Evolutionary conservation across 2,797 vertebrate genomes (phyloP), one percentile per base, ranked within the genome.

Genomic region (Hydrophis major): DNA sequence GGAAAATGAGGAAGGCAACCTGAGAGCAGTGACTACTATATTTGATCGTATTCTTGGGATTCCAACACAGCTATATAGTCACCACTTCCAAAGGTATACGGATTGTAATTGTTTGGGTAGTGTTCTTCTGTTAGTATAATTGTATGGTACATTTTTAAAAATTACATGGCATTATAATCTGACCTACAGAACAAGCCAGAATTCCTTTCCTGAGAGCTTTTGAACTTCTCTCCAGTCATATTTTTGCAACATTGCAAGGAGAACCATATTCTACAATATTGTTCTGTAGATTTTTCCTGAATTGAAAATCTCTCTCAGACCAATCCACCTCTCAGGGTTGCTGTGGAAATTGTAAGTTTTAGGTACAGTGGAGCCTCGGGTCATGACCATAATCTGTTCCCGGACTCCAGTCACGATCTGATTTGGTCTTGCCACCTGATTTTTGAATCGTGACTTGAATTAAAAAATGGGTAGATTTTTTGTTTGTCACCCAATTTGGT

Each of bases 11-110:
- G 98, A 98, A 93, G 98, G 97, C 89, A 99, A 99, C 94, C 96
- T 99, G 69, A 98, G 98, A 94, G 98, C 99, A 22, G 99, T 99
- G 92, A 99, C 99, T 0, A 98, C 98, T 92, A 96, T 99, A 94
- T 99, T 99, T 89, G 99, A 99, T 94, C 99, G 99, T 18, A 98
- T 99, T 96, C 97, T 99, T 96, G 98, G 98, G 89, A 99, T 99
- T 96, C 99, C 99, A 88, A 99, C 99, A 0, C 99, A 99, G 94
- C 98, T 99, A 32, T 99, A 99, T 94, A 99, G 98, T 8, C 98
- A 99, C 90, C 99, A 99, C 95, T 99, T 99, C 96, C 99, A 99
- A 97, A 99, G 98, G 99, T 99, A 98, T 92, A 95, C 95, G 69
- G 86, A 25, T 56, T 95, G 13, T 83, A 3, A 27, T 13, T 4